phyloP scores from a whole-genome alignment of 1,140 invertebrate species.

The Maniola jurtina region DNA sequence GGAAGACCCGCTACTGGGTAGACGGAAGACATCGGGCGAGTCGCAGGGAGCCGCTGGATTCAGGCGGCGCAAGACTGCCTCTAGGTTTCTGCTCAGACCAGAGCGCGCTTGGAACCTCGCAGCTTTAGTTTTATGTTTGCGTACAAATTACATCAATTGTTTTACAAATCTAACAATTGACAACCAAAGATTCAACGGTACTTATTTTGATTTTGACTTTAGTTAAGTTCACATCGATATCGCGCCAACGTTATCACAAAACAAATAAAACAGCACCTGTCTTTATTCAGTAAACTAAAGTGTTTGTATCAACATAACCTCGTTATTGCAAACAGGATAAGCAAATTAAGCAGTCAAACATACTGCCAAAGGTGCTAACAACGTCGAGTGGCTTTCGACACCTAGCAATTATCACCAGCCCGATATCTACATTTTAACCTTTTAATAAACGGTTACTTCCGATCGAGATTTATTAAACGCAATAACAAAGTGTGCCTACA shows the following conservation, averaged over 20 bases:
- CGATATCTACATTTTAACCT: constrained; percentile 57
- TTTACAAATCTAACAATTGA: no score
- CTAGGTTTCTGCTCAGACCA: no score
- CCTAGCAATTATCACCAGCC: constrained; percentile 64
- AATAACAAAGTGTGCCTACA: constrained; percentile 17
- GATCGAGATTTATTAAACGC: constrained; percentile 39
- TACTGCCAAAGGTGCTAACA: constrained; percentile 60
- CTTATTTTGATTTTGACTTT: not conserved
- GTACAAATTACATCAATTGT: no score
- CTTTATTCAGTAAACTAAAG: constrained; percentile 29
- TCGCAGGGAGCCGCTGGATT: no score
- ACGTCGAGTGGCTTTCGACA: constrained; percentile 61
- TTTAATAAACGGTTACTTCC: constrained; percentile 59
- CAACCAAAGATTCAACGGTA: no score
- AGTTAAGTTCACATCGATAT: not conserved
- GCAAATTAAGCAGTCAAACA: constrained; percentile 54
- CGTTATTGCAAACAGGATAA: constrained; percentile 50
- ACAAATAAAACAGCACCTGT: constrained; percentile 32
- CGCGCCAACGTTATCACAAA: constrained; percentile 18
- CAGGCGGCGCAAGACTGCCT: no score
- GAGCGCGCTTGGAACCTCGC: no score
- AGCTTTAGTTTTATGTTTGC: no score
- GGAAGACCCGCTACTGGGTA: no score
- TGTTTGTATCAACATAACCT: constrained; percentile 38
- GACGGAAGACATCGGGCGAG: no score